These are phyloP conservation scores for Malurus alboscapulatus DNA, from an alignment of 2,113 vertebrate genomes.

Conservation along the genomic window DNA sequence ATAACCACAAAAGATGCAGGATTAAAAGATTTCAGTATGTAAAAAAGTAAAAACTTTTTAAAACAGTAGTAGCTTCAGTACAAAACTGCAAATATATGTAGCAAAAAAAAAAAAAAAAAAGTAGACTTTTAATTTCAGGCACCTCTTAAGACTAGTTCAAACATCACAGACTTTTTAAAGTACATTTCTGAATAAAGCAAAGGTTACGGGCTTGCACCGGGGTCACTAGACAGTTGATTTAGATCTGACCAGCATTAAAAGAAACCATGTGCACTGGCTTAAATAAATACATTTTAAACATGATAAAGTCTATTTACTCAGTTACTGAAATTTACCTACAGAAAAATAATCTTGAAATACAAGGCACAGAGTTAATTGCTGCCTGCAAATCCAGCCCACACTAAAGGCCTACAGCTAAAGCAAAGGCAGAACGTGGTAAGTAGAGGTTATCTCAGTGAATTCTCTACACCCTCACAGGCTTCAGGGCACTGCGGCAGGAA, in stretches of 20 bases:
- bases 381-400: neutral
- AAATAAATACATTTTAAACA: slow-evolving; percentile 57
- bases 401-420: slow-evolving; percentile 7
- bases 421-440: neutral
- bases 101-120: neutral
- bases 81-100: slow-evolving; percentile 33
- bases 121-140: neutral
- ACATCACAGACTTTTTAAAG: neutral
- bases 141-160: slow-evolving; percentile 34
- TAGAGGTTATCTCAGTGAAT: neutral
- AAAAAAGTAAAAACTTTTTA: slow-evolving; percentile 31
- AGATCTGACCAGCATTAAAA: neutral
- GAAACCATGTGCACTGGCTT: slow-evolving; percentile 22
- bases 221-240: neutral
- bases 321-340: slow-evolving; percentile 48
- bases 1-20: neutral
- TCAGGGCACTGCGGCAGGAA: neutral
- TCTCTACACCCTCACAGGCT: neutral
- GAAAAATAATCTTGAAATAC: slow-evolving; percentile 25
- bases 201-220: slow-evolving; percentile 10
- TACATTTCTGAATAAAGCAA: slow-evolving; percentile 44
- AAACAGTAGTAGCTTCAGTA: slow-evolving; percentile 60
- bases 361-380: slow-evolving; percentile 59
- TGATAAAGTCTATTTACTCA: slow-evolving; percentile 33
- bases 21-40: neutral